Evolutionary conservation across 2,888 invertebrate genomes (phyloP).

Genomic region (Corythucha ciliata): DNA sequence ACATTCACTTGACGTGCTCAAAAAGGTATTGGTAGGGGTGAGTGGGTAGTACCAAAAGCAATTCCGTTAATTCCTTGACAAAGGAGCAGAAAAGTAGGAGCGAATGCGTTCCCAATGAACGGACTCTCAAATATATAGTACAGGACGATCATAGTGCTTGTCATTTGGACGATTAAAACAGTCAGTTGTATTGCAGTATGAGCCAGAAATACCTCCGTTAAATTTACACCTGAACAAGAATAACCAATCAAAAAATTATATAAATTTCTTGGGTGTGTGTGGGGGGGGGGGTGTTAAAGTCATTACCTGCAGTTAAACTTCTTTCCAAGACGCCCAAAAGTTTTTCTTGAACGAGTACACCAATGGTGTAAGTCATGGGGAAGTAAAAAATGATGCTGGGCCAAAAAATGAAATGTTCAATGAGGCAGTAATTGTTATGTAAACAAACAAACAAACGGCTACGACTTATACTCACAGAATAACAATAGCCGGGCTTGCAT

Average conservation of each 20-base stretch:
- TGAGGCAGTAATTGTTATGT: not conserved
- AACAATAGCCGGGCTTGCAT: constrained; percentile 75
- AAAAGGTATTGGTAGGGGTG: not conserved
- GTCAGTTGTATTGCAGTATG: constrained; percentile 36
- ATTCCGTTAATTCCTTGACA: constrained; percentile 37
- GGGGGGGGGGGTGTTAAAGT: not conserved
- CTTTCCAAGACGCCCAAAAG: constrained; percentile 36
- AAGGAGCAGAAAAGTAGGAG: constrained; percentile 31
- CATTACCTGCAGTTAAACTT: constrained; percentile 37
- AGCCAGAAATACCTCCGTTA: constrained; percentile 33
- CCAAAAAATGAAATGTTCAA: constrained; percentile 9
- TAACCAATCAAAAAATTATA: not conserved
- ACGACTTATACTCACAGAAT: constrained; percentile 52
- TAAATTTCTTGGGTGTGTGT: not conserved
- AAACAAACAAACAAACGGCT: not conserved
- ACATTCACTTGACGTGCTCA: not conserved
- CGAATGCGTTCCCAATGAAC: constrained; percentile 33
- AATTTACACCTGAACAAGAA: constrained; percentile 29
- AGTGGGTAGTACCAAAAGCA: constrained; percentile 34
- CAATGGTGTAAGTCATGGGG: constrained; percentile 38
- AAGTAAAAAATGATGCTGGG: constrained; percentile 37
- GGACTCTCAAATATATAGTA: constrained; percentile 37
- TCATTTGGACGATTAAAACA: constrained; percentile 36
- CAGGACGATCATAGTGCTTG: constrained; percentile 36
- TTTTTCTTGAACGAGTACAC: constrained; percentile 38